Percentiles rank a stretch among this genome's conserved stretches.
Conservation (phyloP, 2,888 invertebrate species). For the Cistogaster globosa region DNA sequence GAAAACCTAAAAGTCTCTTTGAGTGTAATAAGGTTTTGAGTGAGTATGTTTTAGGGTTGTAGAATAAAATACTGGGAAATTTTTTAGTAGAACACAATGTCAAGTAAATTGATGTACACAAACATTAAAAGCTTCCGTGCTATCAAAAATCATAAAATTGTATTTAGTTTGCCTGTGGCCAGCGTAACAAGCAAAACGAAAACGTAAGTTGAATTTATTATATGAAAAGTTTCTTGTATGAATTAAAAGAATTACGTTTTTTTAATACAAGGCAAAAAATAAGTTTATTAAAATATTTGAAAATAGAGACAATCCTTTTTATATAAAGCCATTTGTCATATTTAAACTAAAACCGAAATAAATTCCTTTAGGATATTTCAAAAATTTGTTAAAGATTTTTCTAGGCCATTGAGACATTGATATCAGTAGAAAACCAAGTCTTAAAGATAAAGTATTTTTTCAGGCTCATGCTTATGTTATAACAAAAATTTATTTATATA, state of each 20-base stretch:
- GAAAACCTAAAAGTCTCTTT: not conserved
- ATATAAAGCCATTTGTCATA: too few species aligned
- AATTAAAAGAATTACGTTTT: not conserved
- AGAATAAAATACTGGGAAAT: constrained; percentile 53
- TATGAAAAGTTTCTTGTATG: not conserved
- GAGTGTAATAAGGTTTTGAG: not conserved
- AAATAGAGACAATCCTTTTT: too few species aligned
- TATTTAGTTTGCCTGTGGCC: constrained; percentile 60
- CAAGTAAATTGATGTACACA: constrained; percentile 15
- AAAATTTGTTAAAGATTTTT: too few species aligned
- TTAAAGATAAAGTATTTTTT: too few species aligned
- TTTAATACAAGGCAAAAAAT: too few species aligned
- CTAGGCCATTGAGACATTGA: too few species aligned
- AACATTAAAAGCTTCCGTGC: constrained; percentile 22
- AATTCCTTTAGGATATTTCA: too few species aligned
- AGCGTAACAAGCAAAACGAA: constrained; percentile 10
- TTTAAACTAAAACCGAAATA: too few species aligned
- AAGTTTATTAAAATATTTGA: too few species aligned
- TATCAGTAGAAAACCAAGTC: too few species aligned
- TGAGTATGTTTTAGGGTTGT: not conserved
- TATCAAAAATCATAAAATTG: constrained; percentile 8
- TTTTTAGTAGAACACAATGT: not conserved
- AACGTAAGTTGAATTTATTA: not conserved
- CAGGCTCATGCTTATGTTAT: too few species aligned
- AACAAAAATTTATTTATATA: too few species aligned